Evolutionary conservation across 2,113 vertebrate species (phyloP).

Genomic region (Burhinus bistriatus): DNA sequence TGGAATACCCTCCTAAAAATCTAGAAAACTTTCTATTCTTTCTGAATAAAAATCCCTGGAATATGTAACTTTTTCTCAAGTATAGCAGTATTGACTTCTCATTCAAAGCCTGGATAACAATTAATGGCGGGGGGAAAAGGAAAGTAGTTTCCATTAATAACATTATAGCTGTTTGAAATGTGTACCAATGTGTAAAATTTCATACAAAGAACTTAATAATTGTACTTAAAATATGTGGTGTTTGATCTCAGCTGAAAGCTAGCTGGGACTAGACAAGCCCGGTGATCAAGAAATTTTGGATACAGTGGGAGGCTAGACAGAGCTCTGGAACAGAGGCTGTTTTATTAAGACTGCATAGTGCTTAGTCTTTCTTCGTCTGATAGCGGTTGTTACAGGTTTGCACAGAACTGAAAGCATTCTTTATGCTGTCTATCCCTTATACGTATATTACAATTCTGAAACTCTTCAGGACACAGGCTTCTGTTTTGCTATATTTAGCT

Average conservation of each 20-base stretch:
- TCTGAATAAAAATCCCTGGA: neutral
- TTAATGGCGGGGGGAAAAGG: neutral
- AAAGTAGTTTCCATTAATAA: neutral
- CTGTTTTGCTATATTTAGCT: neutral
- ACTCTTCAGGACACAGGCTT: neutral
- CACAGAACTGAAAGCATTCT: neutral
- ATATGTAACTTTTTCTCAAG: neutral
- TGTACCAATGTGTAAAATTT: neutral
- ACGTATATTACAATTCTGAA: neutral
- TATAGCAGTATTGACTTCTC: neutral
- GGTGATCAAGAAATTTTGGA: neutral
- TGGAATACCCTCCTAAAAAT: neutral
- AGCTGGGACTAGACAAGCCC: neutral
- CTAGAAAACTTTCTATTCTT: neutral
- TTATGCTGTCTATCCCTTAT: neutral
- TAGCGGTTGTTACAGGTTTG: neutral
- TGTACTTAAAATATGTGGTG: fast-evolving
- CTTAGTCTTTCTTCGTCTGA: neutral
- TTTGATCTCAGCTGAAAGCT: neutral
- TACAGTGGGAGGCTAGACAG: neutral
- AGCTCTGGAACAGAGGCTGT: neutral
- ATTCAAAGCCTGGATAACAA: neutral
- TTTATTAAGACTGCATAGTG: neutral
- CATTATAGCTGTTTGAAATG: neutral
- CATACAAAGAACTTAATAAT: neutral